A percentile compares a stretch with the other conserved stretches of the same genome.
These are phyloP conservation scores for Chrysotoxum bicinctum DNA, from an alignment of 2,888 invertebrate species.

Conservation along the genomic window DNA sequence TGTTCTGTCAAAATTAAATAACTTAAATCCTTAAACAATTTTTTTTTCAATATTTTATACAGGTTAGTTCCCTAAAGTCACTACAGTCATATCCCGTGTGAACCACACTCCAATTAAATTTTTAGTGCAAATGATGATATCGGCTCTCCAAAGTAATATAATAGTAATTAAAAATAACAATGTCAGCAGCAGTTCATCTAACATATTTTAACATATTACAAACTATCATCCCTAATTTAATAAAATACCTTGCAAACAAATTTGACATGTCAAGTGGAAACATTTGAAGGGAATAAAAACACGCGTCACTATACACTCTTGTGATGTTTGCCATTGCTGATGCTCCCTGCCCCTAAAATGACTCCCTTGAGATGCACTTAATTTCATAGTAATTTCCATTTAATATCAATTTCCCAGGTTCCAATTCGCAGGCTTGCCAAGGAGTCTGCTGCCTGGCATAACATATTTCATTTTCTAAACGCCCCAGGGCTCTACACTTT, in stretches of 20 bases:
- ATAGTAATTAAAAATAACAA: background rate
- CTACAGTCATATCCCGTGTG: too few relatives aligned
- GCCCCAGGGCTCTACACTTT: background rate
- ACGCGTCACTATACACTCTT: background rate
- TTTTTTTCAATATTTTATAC: too few relatives aligned
- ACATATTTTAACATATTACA: background rate
- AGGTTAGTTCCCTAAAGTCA: too few relatives aligned
- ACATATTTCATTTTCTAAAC: background rate
- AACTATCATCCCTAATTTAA: constrained; percentile 27
- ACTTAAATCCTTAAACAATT: too few relatives aligned
- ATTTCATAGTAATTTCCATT: constrained; percentile 68
- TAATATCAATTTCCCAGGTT: constrained; percentile 60
- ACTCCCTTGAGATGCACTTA: constrained; percentile 63
- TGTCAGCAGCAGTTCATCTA: background rate
- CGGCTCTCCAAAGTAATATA: background rate
- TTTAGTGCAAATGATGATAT: background rate
- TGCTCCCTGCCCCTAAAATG: constrained; percentile 38
- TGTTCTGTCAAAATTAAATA: too few relatives aligned
- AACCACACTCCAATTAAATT: background rate
- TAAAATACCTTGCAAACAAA: constrained; percentile 44
- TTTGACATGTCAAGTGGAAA: constrained; percentile 43
- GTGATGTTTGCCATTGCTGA: background rate
- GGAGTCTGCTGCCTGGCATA: background rate
- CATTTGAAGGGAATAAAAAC: constrained; percentile 14
- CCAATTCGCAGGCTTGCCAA: background rate